Base-by-base conservation (phyloP, 2,797 vertebrate genomes). In the Etheostoma perlongum region DNA sequence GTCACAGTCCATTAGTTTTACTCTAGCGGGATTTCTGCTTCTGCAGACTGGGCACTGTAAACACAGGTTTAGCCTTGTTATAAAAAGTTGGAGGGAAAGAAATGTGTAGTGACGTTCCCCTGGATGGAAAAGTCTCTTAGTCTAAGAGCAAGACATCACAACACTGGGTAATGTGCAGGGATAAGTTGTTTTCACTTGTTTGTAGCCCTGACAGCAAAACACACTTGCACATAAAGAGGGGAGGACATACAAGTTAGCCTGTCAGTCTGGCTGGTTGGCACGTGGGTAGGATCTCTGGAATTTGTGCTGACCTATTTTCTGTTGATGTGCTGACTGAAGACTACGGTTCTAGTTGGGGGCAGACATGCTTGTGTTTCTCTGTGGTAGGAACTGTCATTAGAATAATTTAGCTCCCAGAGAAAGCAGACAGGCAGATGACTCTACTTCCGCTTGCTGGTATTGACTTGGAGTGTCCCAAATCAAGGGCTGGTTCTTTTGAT, bases 1-100 rank as follows among this genome's bases (percentile, higher is more conserved):
- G 76, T 90, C 84, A 86, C 78, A 85, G 87, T 76, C 83, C 79
- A 85, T 90, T 89, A 90, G 85, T 86, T 89, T 90, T 74, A 81
- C 86, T 88, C 74, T 0, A 21, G 49, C 9, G 48, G 54, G 82
- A 88, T 88, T 86, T 81, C 44, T 23, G 42, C 78, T 57, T 75
- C 72, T 30, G 7, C 72, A 63, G 69, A 85, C 72, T 27, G 42
- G 23, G 54, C 78, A 58, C 78, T 64, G 76, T 81, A 85, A 86
- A 86, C 80, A 77, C 62, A 23, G 66, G 49, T 53, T 75, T 64
- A 67, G 78, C 78, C 74, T 74, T 57, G 40, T 82, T 84, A 74
- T 5, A 4, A 83, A 76, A 82, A 81, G 42, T 44, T 13, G n/a
- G 66, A 30, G 51, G 44, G 21, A 67, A 67, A 68, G 64, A 84